These are phyloP conservation scores for Sinocyclocheilus rhinocerous DNA, from an alignment of 2,113 vertebrate genomes.

Conservation along the genomic window DNA sequence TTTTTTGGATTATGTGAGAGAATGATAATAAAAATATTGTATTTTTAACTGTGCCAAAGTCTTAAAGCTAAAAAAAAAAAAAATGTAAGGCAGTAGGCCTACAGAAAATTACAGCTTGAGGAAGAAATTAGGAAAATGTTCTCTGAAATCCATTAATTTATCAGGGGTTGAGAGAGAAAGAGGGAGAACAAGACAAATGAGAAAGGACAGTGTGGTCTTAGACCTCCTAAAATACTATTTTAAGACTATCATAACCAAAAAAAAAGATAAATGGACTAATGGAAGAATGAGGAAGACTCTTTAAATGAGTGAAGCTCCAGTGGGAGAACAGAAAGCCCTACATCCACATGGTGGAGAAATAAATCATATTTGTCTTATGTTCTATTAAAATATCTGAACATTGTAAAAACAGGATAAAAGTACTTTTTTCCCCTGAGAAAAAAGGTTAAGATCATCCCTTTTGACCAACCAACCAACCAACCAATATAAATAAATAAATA, in stretches of 20 bases:
- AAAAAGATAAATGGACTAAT: constrained; percentile 31
- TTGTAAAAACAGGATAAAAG: neutral
- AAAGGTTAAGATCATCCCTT: too few relatives aligned
- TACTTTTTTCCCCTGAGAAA: too few relatives aligned
- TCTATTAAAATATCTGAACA: neutral
- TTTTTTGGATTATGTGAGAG: neutral
- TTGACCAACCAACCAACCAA: too few relatives aligned
- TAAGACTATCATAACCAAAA: neutral
- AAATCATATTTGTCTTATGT: neutral
- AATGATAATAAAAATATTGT: constrained; percentile 31
- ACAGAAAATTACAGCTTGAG: constrained; percentile 24
- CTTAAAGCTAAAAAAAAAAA: constrained; percentile 11
- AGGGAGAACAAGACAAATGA: neutral
- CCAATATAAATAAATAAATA: too few relatives aligned
- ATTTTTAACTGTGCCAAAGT: constrained; percentile 31
- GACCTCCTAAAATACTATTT: constrained; percentile 31
- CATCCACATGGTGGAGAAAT: neutral
- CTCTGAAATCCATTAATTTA: constrained; percentile 67
- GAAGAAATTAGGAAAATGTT: constrained; percentile 41
- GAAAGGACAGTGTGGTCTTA: constrained; percentile 10
- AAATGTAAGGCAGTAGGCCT: constrained; percentile 11
- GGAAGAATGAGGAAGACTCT: neutral
- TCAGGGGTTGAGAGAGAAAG: constrained; percentile 48
- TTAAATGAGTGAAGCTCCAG: neutral
- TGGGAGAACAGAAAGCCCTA: constrained; percentile 2